Conservation (phyloP, 1,140 invertebrate genomes). For the Mesaphorura yosii region DNA sequence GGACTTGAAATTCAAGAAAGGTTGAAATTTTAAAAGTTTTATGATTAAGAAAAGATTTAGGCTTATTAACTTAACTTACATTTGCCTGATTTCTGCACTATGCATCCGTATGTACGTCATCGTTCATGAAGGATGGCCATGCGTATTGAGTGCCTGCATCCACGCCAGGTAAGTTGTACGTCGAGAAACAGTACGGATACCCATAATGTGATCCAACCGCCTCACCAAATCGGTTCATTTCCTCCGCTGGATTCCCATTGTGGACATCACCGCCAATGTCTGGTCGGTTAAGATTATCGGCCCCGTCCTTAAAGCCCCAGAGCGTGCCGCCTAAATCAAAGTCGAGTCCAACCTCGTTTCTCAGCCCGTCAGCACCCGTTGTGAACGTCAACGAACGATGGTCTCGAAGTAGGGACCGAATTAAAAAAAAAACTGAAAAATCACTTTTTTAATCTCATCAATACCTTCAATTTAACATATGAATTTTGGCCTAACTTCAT, state of each 20-base stretch:
- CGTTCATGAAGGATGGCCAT: conserved; percentile 16
- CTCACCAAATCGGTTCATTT: conserved; percentile 14
- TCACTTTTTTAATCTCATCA: no score
- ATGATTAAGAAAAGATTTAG: no score
- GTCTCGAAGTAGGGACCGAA: no score
- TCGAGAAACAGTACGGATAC: conserved; percentile 20
- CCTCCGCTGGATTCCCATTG: conserved; percentile 15
- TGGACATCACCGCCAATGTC: conserved; percentile 14
- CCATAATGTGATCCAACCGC: conserved; percentile 1
- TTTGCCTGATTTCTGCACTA: conserved; percentile 12
- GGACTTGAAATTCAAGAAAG: no score
- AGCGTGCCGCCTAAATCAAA: conserved; percentile 10
- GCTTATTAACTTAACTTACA: no score
- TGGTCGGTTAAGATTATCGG: neutral
- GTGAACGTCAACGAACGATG: no score
- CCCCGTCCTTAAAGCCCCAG: conserved; percentile 16
- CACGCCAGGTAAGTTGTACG: neutral
- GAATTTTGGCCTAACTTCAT: no score
- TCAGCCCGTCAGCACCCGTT: conserved; percentile 13
- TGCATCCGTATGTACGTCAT: conserved; percentile 17
- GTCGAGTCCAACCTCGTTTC: conserved; percentile 16
- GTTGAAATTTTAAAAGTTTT: no score
- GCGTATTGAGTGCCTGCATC: conserved; percentile 3
- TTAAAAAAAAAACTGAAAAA: no score
- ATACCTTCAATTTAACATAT: no score